Evolutionary conservation across 2,797 vertebrate genomes (phyloP).

Genomic region (Protonibea diacanthus): DNA sequence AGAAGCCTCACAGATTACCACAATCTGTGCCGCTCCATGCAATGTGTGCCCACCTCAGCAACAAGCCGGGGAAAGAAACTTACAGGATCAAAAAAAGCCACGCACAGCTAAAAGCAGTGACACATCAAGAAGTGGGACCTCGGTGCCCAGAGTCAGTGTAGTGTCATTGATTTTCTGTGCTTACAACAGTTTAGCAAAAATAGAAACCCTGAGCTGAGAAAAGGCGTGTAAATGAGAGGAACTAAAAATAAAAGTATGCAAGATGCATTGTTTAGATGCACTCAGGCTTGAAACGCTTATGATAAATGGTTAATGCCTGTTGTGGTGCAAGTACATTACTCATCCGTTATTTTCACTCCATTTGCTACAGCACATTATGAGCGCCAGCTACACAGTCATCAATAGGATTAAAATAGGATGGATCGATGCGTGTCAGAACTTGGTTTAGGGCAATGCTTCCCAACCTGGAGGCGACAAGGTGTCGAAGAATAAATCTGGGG

Average conservation of each 20-base stretch:
- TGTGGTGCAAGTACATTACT: slow-evolving; percentile 35
- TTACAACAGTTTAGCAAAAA: slow-evolving; percentile 14
- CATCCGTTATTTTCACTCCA: slow-evolving; percentile 38
- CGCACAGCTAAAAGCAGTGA: slow-evolving; percentile 39
- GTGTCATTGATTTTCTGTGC: neutral
- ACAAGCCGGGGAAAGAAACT: slow-evolving; percentile 55
- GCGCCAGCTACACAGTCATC: slow-evolving; percentile 15
- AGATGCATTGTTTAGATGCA: slow-evolving; percentile 1
- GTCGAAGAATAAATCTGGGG: neutral
- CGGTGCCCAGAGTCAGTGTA: neutral
- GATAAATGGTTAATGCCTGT: slow-evolving; percentile 18
- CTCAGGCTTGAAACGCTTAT: neutral
- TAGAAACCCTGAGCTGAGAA: neutral
- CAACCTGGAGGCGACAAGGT: neutral
- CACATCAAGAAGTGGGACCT: slow-evolving; percentile 44
- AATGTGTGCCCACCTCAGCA: slow-evolving; percentile 70
- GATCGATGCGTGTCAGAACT: slow-evolving; percentile 5
- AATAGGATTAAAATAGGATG: slow-evolving; percentile 11
- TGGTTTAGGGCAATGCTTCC: neutral
- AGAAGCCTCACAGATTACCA: slow-evolving; percentile 63
- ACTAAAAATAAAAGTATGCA: neutral
- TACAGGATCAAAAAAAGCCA: slow-evolving; percentile 42
- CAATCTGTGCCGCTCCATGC: slow-evolving; percentile 46
- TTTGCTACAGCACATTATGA: slow-evolving; percentile 24
- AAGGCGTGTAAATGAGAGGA: slow-evolving; percentile 2